phyloP scores from a whole-genome alignment of 2,113 vertebrate species.

The Corythoichthys haematopterus region DNA sequence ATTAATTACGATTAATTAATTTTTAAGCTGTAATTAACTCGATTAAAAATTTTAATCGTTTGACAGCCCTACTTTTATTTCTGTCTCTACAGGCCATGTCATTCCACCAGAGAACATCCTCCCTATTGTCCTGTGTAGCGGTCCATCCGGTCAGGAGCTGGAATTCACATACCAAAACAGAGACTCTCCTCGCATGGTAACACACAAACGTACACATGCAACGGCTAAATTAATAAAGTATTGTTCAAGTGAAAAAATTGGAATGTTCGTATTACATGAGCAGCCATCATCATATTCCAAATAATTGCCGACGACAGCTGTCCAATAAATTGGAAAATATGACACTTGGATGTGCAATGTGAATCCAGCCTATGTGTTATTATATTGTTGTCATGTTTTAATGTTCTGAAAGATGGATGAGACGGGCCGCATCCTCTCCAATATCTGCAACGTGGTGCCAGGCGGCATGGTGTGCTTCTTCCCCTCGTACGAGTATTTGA shows the following conservation, averaged over 20 bases:
- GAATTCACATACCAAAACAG: conserved; percentile 91
- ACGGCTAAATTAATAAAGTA: not conserved
- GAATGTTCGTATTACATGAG: not conserved
- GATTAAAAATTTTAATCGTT: no score
- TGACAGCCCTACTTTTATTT: not conserved
- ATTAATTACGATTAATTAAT: no score
- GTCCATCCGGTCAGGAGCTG: conserved; percentile 86
- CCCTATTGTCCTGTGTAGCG: conserved; percentile 82
- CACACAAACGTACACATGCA: not conserved
- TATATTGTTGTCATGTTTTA: not conserved
- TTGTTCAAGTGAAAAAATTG: not conserved
- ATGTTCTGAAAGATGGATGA: conserved; percentile 82
- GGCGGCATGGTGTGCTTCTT: conserved; percentile 95
- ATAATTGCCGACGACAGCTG: no score
- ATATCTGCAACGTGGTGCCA: conserved; percentile 85
- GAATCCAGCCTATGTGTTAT: not conserved
- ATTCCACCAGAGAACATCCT: conserved; percentile 91
- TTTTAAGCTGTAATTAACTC: no score
- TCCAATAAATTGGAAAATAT: not conserved
- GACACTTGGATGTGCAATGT: not conserved
- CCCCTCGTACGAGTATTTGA: conserved; percentile 88
- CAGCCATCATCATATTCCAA: no score
- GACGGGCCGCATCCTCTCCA: conserved; percentile 82
- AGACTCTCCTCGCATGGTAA: conserved; percentile 80
- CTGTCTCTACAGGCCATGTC: conserved; percentile 79